phyloP scores from a whole-genome alignment of 2,113 vertebrate genomes.

The Eclectus roratus region DNA sequence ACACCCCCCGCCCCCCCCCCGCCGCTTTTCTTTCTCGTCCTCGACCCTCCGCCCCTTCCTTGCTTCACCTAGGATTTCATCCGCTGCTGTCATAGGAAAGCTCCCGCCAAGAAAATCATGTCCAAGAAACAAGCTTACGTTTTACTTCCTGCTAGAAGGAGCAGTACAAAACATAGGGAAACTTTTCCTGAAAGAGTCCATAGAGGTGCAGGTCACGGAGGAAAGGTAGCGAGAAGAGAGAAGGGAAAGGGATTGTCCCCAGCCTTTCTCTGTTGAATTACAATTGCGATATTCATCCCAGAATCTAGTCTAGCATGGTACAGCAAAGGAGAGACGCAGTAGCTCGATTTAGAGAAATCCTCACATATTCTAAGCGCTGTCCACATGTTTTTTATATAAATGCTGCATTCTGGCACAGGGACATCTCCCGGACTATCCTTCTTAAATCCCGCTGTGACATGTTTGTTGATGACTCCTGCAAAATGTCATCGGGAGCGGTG shows the following conservation, averaged over 20 bases:
- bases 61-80: neutral
- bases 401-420: neutral
- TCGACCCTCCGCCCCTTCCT: neutral
- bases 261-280: neutral
- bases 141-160: neutral
- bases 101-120: constrained; percentile 11
- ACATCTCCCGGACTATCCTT: neutral
- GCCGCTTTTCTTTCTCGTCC: neutral
- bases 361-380: neutral
- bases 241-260: neutral
- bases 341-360: neutral
- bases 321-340: neutral
- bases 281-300: neutral
- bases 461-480: neutral
- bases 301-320: neutral
- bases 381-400: neutral
- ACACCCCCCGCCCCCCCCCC: too few relatives aligned
- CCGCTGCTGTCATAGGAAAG: neutral
- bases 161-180: neutral
- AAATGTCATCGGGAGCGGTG: neutral
- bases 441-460: neutral
- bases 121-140: neutral
- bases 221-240: neutral
- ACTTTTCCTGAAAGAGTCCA: constrained; percentile 14
- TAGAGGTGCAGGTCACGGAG: neutral